phyloP scores from a whole-genome alignment of 2,797 vertebrate genomes.

The Glyptemys insculpta region DNA sequence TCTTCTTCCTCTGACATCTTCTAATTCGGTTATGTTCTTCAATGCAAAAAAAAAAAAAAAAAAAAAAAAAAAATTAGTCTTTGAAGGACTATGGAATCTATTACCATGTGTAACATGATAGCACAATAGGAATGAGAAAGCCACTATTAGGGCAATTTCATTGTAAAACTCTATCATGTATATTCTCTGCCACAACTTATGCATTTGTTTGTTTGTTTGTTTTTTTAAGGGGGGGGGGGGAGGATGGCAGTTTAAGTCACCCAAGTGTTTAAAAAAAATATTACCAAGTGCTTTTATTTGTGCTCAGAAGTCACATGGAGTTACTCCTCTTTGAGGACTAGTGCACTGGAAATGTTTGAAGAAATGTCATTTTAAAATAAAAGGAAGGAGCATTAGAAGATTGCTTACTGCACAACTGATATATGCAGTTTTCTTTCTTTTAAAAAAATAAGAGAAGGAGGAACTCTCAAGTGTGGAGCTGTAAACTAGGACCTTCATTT shows the following conservation, averaged over 20 bases:
- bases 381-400: background rate
- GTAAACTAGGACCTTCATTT: background rate
- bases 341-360: background rate
- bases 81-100: background rate
- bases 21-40: slow-evolving; percentile 10
- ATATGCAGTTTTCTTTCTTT: background rate
- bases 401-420: background rate
- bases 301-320: background rate
- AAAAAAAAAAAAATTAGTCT: background rate
- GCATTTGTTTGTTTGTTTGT: background rate
- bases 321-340: background rate
- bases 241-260: background rate
- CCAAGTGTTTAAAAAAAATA: background rate
- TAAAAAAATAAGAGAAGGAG: background rate
- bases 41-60: background rate
- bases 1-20: slow-evolving; percentile 66
- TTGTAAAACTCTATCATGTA: background rate
- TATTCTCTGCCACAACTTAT: background rate
- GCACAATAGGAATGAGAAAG: background rate
- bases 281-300: background rate
- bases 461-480: background rate
- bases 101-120: background rate
- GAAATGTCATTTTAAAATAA: background rate
- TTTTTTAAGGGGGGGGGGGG: background rate
- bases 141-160: background rate